Percentiles rank a stretch among this genome's conserved stretches.
Conservation (phyloP, 2,113 vertebrate genomes). For the Mixornis gularis region DNA sequence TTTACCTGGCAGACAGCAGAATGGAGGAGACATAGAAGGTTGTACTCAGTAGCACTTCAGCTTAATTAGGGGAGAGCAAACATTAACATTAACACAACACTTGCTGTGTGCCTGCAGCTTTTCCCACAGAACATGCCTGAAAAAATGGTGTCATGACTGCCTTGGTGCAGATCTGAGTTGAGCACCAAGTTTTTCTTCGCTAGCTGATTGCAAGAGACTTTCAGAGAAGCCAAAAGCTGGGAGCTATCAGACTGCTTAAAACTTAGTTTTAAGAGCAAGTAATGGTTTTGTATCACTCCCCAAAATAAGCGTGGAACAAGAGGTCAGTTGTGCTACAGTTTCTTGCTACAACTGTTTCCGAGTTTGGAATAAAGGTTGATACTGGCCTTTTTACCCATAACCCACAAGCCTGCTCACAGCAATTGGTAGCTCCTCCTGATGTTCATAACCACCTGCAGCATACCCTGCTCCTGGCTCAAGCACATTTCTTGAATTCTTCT, state of each 20-base stretch:
- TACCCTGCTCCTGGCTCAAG: background rate
- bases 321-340: background rate
- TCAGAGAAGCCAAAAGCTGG: background rate
- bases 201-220: background rate
- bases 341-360: background rate
- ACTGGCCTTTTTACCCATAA: background rate
- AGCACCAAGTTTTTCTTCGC: background rate
- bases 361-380: background rate
- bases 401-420: background rate
- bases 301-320: background rate
- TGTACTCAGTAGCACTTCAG: background rate
- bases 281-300: background rate
- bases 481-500: background rate
- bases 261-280: background rate
- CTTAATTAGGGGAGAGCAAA: background rate
- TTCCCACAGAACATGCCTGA: background rate
- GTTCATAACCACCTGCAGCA: background rate
- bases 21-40: background rate
- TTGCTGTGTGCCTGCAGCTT: background rate
- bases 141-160: background rate
- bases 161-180: background rate
- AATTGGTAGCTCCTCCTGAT: background rate
- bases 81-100: fast-evolving
- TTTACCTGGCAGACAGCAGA: background rate
- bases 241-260: background rate